Evolutionary conservation across 1,140 invertebrate genomes (phyloP), one percentile per base, ranked within the genome.

Genomic region (Chironomus striatipennis): DNA sequence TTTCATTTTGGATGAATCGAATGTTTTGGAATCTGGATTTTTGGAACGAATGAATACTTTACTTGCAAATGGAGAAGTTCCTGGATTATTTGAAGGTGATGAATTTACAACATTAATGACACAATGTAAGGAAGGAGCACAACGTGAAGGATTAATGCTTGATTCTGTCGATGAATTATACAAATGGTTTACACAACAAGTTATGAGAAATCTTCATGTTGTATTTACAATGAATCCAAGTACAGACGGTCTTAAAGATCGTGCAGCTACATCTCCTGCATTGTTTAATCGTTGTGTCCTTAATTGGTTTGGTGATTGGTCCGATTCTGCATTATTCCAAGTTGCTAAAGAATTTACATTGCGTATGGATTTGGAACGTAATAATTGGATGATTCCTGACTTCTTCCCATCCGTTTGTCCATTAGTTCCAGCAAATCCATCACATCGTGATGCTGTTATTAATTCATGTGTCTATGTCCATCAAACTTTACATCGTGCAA

Each of bases 251-350:
- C 86, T 99, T 5, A 98, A 99, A 83, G 98, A 99, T 84, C 87
- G 97, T 75, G 98, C 98, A 2, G 94, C 98, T 3, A 99, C 98
- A 0, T 99, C 97, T 2, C 98, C 98, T 74, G 98, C 98, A 21
- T 85, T 99, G 18, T 99, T 99, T 87, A 99, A 99, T 86, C 90
- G 98, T 82, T 99, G 98, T 85, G 98, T 99, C 0, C 87, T 99
- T 57, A 99, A 99, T 83, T 99, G 98, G 98, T 99, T 99, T 82
- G 98, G 98, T 1, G 98, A 99, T 85, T 99, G 98, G 98, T 97
- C 96, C 10, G 95, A 98, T 81, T 93, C 94, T 12, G 96, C 98
- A 1, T 85, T 99, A 7, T 99, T 95, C 87, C 80, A 91, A 86
- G 93, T 95, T 74, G 93, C 92, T 73, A 92, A 92, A 81, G 93